Evolutionary conservation across 37 sponge, comb jelly and placozoan species (phyloP).

Genomic region (Haliclona indistincta): DNA sequence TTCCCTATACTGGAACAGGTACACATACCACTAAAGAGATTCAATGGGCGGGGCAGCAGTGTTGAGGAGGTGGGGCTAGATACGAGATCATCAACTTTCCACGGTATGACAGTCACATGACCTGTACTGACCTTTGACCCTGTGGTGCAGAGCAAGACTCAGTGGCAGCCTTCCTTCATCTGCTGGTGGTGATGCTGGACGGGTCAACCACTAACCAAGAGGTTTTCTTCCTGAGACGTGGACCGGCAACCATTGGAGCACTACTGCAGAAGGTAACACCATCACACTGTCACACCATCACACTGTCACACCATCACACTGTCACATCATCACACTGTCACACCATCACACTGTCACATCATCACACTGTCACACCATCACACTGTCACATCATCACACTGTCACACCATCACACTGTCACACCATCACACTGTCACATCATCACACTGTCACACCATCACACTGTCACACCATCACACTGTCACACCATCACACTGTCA

Average conservation of each 20-base stretch:
- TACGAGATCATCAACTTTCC: not conserved
- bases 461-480: not conserved
- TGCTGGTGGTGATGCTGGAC: constrained; percentile 77
- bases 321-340: no score
- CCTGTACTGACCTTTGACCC: not conserved
- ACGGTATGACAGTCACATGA: not conserved
- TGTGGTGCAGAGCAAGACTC: constrained; percentile 32
- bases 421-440: no score
- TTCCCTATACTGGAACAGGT: constrained; percentile 92
- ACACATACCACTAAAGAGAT: constrained; percentile 11
- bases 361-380: not conserved
- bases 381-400: not conserved
- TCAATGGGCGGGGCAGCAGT: not conserved
- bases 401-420: no score
- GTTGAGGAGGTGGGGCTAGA: not conserved
- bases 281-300: not conserved
- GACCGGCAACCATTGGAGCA: constrained; percentile 88
- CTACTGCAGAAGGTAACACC: constrained; percentile 69
- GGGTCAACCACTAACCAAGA: constrained; percentile 70
- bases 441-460: not conserved
- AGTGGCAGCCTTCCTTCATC: constrained; percentile 66
- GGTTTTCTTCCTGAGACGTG: constrained; percentile 75
- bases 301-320: not conserved
- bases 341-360: not conserved
- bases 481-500: constrained; percentile 71